These are phyloP conservation scores for Idaea aversata DNA, from an alignment of 2,888 invertebrate species.

Conservation along the genomic window DNA sequence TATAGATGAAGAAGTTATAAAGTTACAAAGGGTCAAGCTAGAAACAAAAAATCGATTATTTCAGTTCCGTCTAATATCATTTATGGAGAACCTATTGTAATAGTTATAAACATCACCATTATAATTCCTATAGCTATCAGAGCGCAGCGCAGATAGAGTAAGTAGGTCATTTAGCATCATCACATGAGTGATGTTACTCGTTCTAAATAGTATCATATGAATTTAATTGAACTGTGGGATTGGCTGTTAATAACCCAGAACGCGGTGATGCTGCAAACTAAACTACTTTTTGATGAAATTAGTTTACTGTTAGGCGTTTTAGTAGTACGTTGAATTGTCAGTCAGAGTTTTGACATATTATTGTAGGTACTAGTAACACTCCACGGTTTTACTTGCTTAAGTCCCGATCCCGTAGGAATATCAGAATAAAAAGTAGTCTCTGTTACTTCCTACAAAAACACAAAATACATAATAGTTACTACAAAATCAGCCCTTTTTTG, in stretches of 20 bases:
- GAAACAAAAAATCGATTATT: not conserved
- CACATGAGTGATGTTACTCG: constrained; percentile 25
- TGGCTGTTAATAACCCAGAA: constrained; percentile 10
- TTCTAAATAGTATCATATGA: constrained; percentile 27
- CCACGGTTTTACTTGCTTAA: too few species aligned
- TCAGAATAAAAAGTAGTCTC: too few species aligned
- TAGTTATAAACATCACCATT: not conserved
- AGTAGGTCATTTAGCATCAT: constrained; percentile 38
- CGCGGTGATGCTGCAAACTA: constrained; percentile 2
- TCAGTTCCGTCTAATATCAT: not conserved
- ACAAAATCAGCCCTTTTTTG: too few species aligned
- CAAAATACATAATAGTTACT: too few species aligned
- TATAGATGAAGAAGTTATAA: too few species aligned
- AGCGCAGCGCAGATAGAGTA: constrained; percentile 29
- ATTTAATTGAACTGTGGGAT: constrained; percentile 16
- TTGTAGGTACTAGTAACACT: too few species aligned
- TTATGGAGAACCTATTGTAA: not conserved
- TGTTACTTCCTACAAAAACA: too few species aligned
- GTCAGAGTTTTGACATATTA: not conserved
- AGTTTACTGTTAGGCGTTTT: not conserved
- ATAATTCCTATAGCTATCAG: constrained; percentile 19
- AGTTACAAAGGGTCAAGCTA: not conserved
- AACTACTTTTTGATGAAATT: not conserved
- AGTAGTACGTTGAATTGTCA: not conserved
- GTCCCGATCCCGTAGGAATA: too few species aligned